Evolutionary conservation across 2,888 invertebrate species (phyloP).

Genomic region (Cheilosia soror): DNA sequence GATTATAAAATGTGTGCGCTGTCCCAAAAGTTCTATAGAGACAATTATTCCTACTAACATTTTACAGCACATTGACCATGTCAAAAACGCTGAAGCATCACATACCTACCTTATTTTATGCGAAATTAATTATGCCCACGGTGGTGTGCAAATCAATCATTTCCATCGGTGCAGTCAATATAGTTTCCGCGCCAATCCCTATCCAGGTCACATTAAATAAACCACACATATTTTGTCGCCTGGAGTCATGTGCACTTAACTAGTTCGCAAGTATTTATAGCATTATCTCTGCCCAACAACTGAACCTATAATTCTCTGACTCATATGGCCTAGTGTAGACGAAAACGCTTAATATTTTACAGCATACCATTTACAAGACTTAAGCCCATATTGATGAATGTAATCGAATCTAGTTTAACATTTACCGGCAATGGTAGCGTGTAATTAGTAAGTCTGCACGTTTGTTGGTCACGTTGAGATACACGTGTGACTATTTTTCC

Average conservation of each 20-base stretch:
- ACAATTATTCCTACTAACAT: no score
- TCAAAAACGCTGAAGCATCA: no score
- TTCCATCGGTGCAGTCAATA: background rate
- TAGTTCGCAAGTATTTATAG: background rate
- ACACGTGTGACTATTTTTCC: slow-evolving; percentile 57
- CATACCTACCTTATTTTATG: no score
- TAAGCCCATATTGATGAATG: slow-evolving; percentile 11
- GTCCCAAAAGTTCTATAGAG: no score
- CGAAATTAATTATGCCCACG: no score
- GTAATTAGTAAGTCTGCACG: slow-evolving; percentile 59
- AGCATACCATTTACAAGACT: slow-evolving; percentile 22
- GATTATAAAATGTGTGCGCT: no score
- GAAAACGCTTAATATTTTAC: slow-evolving; percentile 27
- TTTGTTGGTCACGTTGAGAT: slow-evolving; percentile 62
- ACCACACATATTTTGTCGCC: background rate
- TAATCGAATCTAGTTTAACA: slow-evolving; percentile 50
- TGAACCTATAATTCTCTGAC: slow-evolving; percentile 5
- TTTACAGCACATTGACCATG: no score
- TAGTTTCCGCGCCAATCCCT: slow-evolving; percentile 1
- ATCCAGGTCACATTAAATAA: background rate
- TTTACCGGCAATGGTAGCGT: slow-evolving; percentile 38
- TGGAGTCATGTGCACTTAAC: background rate
- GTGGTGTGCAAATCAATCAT: background rate
- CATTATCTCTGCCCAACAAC: slow-evolving; percentile 18
- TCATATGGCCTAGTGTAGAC: slow-evolving; percentile 11